Base-by-base conservation (phyloP, 2,113 vertebrate species). In the Lophius piscatorius region DNA sequence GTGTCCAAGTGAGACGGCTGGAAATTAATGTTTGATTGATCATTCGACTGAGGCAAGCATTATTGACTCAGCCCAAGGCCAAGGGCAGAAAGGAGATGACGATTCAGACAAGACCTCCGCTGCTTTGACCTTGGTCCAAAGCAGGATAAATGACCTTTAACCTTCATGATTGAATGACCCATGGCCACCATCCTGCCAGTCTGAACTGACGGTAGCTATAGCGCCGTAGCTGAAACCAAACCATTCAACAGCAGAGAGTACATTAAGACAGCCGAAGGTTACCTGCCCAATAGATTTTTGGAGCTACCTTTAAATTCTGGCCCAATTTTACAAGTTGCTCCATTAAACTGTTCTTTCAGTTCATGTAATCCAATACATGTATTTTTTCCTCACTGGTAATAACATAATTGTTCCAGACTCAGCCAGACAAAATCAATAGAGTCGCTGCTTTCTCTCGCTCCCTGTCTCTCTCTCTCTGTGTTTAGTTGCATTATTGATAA, bases 1-100 rank as follows among this genome's bases (percentile, higher is more conserved):
- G 40, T 33, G 38, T 35, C 34, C 0, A 22, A 63, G 68, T 54
- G 72, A 76, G 74, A 21, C 9, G 13, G 42, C 49, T 41, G 51
- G 67, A 86, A 86, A 76, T 73, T 79, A 84, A 88, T 84, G 65
- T 38, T 23, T 64, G 87, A 93, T 90, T 88, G 84, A 92, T 91
- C 62, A 84, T 74, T 81, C 74, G 62, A 76, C 72, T 33, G 85
- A 80, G 87, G 81, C 84, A 84, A 82, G 76, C 79, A 79, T 48
- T 93, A 96, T 96, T 89, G 94, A 97, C 96, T n/a, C 89, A 63
- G 68, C 88, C 91, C 89, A 94, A 93, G 91, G 91, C 91, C 92
- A 91, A 92, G 87, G 92, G 91, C 92, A 87, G 90, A 84, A 90
- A 87, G 88, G 93, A 91, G 79, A 82, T 87, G 88, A 86, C 85